Evolutionary conservation across 2,888 invertebrate genomes (phyloP).

Genomic region (Enoplolaimus lenunculus): DNA sequence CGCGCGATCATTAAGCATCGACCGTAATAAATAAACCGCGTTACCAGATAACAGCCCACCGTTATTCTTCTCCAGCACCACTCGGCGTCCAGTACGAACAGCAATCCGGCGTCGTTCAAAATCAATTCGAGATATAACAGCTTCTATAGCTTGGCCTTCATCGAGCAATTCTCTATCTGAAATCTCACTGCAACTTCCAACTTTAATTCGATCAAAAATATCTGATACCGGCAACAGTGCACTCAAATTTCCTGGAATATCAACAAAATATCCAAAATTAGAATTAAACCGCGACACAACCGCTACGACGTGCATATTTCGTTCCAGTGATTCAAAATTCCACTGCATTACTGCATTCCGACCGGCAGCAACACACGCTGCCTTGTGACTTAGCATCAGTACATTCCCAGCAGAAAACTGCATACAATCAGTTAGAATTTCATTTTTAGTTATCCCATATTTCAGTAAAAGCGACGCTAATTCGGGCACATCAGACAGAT

Average conservation of each 20-base stretch:
- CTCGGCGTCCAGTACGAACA: background rate
- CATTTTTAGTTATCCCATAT: background rate
- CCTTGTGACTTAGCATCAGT: background rate
- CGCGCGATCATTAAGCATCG: too few relatives aligned
- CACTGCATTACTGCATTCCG: background rate
- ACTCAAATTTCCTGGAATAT: slow-evolving; percentile 6
- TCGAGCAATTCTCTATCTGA: background rate
- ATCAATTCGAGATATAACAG: background rate
- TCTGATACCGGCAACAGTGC: background rate
- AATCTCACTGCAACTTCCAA: background rate
- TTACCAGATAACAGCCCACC: too few relatives aligned
- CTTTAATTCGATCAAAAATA: background rate
- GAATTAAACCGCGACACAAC: background rate
- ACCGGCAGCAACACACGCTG: background rate
- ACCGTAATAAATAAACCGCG: too few relatives aligned
- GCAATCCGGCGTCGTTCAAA: background rate
- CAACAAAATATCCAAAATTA: slow-evolving; percentile 17
- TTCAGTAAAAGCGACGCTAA: background rate
- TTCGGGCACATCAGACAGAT: background rate
- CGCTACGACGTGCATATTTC: background rate
- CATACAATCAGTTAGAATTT: background rate
- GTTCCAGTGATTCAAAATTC: slow-evolving; percentile 8
- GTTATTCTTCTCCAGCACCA: too few relatives aligned
- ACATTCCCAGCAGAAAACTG: background rate
- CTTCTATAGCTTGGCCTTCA: background rate